These are phyloP conservation scores for Charadrius vociferus DNA, from an alignment of 2,113 vertebrate genomes.

Conservation along the genomic window DNA sequence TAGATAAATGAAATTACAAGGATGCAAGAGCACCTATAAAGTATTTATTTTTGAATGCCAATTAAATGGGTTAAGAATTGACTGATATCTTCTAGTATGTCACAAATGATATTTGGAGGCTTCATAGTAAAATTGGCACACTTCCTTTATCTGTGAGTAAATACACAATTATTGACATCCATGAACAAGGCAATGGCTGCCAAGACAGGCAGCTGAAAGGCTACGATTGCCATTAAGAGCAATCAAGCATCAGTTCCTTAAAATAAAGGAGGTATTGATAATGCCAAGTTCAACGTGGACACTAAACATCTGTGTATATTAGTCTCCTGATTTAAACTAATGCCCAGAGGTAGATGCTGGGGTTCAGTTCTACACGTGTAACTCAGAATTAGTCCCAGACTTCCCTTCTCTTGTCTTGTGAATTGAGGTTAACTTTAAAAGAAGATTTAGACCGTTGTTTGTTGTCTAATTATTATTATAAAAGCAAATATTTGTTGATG, in stretches of 20 bases:
- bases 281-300: not conserved
- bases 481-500: conserved; percentile 14
- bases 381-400: not conserved
- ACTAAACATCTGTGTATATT: not conserved
- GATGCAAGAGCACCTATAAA: not conserved
- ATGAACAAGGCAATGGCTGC: not conserved
- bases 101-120: not conserved
- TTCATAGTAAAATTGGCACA: not conserved
- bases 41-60: not conserved
- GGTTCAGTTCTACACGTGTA: not conserved
- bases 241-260: not conserved
- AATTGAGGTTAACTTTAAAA: not conserved
- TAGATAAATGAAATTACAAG: not conserved
- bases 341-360: not conserved
- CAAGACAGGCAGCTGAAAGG: not conserved
- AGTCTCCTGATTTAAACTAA: not conserved
- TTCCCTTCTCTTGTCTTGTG: not conserved
- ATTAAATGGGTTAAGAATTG: not conserved
- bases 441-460: not conserved
- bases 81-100: not conserved
- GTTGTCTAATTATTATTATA: not conserved
- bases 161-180: not conserved
- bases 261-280: not conserved
- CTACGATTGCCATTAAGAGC: not conserved
- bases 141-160: not conserved